Base-by-base conservation (phyloP, 2,797 vertebrate species). In the Notolepis coatsorum region DNA sequence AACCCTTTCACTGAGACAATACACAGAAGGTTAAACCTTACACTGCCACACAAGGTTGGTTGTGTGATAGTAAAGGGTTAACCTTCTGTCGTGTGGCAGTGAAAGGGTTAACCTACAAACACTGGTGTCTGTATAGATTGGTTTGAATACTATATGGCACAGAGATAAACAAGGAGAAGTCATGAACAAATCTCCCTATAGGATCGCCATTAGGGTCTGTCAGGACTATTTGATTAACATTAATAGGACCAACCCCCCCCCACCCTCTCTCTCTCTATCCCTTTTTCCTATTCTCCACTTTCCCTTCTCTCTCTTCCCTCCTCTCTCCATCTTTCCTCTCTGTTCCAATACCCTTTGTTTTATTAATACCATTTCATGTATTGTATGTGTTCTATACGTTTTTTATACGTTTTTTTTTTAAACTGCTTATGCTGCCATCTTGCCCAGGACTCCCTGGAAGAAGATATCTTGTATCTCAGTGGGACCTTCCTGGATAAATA, bases 201-300 rank as follows among this genome's bases (percentile, higher is more conserved):
- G 82, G 82, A 75, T 73, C 79, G 81, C 85, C 74, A 80, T 84
- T 84, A 80, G 63, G 60, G 80, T 58, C 70, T 82, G 82, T 80
- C 82, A 85, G 18, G 20, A 39, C 56, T 69, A 56, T 78, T 84
- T 79, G 73, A 85, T 80, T 81, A 82, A 79, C 81, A 84, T 84
- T 84, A 85, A 84, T 79, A 68, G 63, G 55, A 56, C 65, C 72
- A 37, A 43, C 46, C 48, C 63, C 39, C 53, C 33, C 20, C 24
- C 49, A n/a, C 12, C n/a, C 3, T 45, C 31, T 2, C 13, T 80
- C 78, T 57, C 37, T 80, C 72, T 53, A 53, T 52, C 46, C 6
- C n/a, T n/a, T n/a, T n/a, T n/a, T n/a, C n/a, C n/a, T n/a, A n/a
- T n/a, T n/a, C n/a, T 0, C 43, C 43, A 30, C n/a, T n/a, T n/a